These are phyloP conservation scores for Hesperia comma DNA, from an alignment of 2,888 invertebrate species.

Conservation along the genomic window DNA sequence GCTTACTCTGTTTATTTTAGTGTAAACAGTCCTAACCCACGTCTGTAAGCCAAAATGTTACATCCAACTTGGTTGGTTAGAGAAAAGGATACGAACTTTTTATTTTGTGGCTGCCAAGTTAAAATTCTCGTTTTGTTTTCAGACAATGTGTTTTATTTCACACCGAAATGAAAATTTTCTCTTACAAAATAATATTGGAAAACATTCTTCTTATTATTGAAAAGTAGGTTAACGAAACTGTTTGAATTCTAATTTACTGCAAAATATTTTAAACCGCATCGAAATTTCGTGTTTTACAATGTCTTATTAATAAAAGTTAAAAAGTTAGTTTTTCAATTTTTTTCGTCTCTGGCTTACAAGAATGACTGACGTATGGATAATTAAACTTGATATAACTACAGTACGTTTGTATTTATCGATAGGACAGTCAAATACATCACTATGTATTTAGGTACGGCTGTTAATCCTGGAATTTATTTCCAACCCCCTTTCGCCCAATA, in stretches of 20 bases:
- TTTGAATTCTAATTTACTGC: too few relatives aligned
- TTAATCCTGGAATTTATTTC: constrained; percentile 34
- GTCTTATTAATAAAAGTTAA: too few relatives aligned
- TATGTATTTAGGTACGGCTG: constrained; percentile 26
- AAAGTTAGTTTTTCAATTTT: too few relatives aligned
- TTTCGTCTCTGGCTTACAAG: too few relatives aligned
- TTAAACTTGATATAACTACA: neutral
- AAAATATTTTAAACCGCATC: too few relatives aligned
- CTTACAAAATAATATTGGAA: neutral
- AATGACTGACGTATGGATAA: too few relatives aligned
- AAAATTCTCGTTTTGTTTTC: constrained; percentile 29
- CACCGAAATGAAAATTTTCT: constrained; percentile 15
- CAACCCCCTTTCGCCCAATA: constrained; percentile 28
- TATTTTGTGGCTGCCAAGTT: constrained; percentile 34
- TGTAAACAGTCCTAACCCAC: constrained; percentile 13
- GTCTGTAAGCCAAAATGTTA: constrained; percentile 23
- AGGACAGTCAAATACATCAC: constrained; percentile 7
- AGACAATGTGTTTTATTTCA: constrained; percentile 27
- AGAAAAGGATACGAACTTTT: constrained; percentile 34
- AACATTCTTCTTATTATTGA: neutral
- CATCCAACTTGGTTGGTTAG: constrained; percentile 30
- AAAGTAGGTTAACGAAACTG: neutral
- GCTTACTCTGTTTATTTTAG: neutral
- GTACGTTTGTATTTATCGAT: neutral
- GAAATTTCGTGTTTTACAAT: too few relatives aligned